Conservation (phyloP, 2,888 invertebrate species). For the Cosmia trapezina region DNA sequence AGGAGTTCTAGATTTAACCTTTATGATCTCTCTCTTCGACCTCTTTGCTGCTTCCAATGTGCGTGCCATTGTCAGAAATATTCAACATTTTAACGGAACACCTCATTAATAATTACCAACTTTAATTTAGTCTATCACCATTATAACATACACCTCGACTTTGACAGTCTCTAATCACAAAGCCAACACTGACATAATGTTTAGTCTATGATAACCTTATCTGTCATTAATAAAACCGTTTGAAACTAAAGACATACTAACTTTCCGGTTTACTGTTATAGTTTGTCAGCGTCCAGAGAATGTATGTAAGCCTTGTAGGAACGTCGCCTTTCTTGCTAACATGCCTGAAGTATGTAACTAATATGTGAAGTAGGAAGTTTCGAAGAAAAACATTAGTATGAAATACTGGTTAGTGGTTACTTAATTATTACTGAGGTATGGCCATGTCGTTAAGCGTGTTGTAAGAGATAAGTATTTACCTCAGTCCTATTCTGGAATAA, state of each 20-base stretch:
- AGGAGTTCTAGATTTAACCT: neutral
- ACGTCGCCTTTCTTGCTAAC: constrained; percentile 41
- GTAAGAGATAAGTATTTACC: constrained; percentile 46
- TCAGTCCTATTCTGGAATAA: constrained; percentile 15
- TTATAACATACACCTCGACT: constrained; percentile 40
- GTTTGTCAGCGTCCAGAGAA: constrained; percentile 44
- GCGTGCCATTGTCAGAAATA: no score
- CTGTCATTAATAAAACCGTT: constrained; percentile 54
- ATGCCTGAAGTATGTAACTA: constrained; percentile 43
- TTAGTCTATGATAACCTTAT: constrained; percentile 60
- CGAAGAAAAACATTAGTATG: constrained; percentile 51
- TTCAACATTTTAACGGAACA: neutral
- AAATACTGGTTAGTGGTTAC: constrained; percentile 47
- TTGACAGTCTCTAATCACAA: constrained; percentile 42
- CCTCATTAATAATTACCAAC: neutral
- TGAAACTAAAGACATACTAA: constrained; percentile 21
- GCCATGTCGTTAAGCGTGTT: constrained; percentile 32
- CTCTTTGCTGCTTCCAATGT: neutral
- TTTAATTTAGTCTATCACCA: constrained; percentile 4
- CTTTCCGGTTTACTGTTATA: constrained; percentile 45
- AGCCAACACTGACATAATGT: constrained; percentile 61
- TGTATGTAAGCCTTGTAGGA: constrained; percentile 47
- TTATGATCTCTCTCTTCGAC: neutral
- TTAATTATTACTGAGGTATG: constrained; percentile 52
- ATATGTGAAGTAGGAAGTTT: constrained; percentile 40